Evolutionary conservation across 2,113 vertebrate genomes (phyloP).

Genomic region (Malurus alboscapulatus): DNA sequence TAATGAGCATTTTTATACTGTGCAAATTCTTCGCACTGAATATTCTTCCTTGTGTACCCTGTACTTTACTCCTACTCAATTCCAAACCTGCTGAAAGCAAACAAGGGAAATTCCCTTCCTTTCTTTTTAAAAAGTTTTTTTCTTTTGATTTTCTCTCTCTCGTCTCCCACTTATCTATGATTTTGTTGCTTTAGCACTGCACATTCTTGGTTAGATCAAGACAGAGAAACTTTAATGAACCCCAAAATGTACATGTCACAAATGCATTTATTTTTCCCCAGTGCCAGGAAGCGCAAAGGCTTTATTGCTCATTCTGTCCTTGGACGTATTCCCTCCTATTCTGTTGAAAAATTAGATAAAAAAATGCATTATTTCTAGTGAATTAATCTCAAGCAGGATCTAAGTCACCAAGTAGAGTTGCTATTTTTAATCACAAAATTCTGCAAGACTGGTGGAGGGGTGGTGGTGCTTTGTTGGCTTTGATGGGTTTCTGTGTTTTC

Average conservation of each 20-base stretch:
- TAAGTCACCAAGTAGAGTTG: background rate
- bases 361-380: background rate
- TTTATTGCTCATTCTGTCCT: background rate
- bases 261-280: background rate
- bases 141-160: background rate
- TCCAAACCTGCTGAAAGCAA: background rate
- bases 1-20: background rate
- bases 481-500: background rate
- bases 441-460: background rate
- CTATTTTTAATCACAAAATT: background rate
- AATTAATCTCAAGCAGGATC: background rate
- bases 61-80: background rate
- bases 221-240: background rate
- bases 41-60: background rate
- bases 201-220: background rate
- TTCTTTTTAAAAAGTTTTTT: background rate
- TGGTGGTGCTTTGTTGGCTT: background rate
- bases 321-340: background rate
- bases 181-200: background rate
- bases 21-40: background rate
- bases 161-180: too few relatives aligned
- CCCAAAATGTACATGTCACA: fast-evolving
- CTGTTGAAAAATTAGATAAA: background rate
- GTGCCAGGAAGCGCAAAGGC: background rate
- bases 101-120: background rate